Conservation (phyloP, 2,797 vertebrate genomes). For the Ctenosaura bakeri region DNA sequence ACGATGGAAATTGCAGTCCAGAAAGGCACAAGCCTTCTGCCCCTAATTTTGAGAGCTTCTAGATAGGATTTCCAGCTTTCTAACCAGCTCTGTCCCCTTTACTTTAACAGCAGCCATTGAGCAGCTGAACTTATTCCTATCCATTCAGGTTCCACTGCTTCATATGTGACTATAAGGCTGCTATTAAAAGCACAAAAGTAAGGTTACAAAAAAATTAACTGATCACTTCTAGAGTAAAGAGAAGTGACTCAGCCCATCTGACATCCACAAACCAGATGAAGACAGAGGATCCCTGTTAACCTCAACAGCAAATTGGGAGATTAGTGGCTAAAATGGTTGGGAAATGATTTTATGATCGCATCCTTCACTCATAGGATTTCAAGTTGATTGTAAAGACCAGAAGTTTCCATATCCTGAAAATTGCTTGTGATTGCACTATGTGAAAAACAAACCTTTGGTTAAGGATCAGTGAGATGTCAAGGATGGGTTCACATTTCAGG, state of each 20-base stretch:
- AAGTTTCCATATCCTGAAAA: not conserved
- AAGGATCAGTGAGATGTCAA: too few species aligned
- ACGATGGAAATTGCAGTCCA: not conserved
- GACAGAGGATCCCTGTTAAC: not conserved
- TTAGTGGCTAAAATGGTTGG: not conserved
- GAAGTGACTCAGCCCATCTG: not conserved
- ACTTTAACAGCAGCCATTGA: not conserved
- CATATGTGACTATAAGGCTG: too few species aligned
- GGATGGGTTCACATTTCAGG: not conserved
- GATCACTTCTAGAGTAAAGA: too few species aligned
- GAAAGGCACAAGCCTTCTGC: not conserved
- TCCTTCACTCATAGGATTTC: not conserved
- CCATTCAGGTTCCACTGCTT: not conserved
- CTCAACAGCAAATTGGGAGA: too few species aligned
- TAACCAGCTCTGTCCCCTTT: not conserved
- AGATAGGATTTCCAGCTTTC: not conserved
- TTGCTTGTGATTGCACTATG: not conserved
- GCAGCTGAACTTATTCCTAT: not conserved
- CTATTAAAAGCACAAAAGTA: not conserved
- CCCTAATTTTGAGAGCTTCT: not conserved
- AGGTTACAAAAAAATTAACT: not conserved
- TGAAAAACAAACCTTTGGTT: too few species aligned
- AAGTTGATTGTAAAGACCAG: not conserved
- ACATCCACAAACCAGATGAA: too few species aligned
- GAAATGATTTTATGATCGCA: not conserved